Evolutionary conservation across 2,797 vertebrate genomes (phyloP).

Genomic region (Pachyuromys duprasi): DNA sequence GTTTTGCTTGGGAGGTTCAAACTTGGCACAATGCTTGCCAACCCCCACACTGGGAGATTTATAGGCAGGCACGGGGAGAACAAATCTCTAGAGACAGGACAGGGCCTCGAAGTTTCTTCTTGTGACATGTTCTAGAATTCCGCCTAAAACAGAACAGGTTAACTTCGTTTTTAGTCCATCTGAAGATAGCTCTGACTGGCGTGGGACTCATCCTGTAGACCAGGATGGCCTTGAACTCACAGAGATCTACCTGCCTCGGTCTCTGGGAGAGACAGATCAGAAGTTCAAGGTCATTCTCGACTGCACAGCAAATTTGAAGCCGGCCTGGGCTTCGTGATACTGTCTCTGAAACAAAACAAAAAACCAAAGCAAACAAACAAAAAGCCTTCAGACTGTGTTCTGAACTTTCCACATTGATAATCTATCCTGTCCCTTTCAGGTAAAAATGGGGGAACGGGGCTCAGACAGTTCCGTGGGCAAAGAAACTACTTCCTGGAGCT

Average conservation of each 20-base stretch:
- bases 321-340: neutral
- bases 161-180: slow-evolving; percentile 56
- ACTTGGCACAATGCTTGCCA: neutral
- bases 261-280: neutral
- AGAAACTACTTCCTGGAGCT: slow-evolving; percentile 75
- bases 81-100: neutral
- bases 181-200: neutral
- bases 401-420: neutral
- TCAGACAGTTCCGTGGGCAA: slow-evolving; percentile 40
- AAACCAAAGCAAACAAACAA: neutral
- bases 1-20: neutral
- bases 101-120: neutral
- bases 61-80: neutral
- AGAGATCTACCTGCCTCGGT: neutral
- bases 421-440: neutral
- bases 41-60: neutral
- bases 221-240: neutral
- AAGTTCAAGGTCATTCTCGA: neutral
- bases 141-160: slow-evolving; percentile 18
- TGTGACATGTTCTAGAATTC: slow-evolving; percentile 21
- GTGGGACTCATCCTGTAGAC: neutral
- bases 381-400: neutral
- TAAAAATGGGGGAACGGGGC: neutral
- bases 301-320: neutral
- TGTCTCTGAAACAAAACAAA: neutral